Percentiles rank a stretch among this genome's conserved stretches.
phyloP scores from a whole-genome alignment of 2,888 invertebrate genomes.

The Rhabditophanes sp. region DNA sequence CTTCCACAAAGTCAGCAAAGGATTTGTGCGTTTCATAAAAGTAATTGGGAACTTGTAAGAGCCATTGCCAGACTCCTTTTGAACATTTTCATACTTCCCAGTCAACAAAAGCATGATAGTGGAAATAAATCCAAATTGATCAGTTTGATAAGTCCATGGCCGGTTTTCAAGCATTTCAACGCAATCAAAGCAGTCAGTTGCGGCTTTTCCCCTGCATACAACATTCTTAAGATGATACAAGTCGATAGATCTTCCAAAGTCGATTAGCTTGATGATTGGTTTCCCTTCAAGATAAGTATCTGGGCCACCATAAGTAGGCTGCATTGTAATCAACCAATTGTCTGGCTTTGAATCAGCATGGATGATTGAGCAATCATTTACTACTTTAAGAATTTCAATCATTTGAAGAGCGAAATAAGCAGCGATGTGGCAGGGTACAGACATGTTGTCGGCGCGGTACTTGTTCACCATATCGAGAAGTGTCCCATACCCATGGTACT shows the following conservation, averaged over 20 bases:
- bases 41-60: too few relatives aligned
- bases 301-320: constrained; percentile 7
- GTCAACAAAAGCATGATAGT: too few relatives aligned
- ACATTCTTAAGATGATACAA: constrained; percentile 58
- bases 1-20: too few relatives aligned
- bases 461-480: constrained; percentile 50
- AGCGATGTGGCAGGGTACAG: constrained; percentile 54
- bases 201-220: constrained; percentile 51
- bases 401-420: constrained; percentile 67
- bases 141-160: constrained; percentile 70
- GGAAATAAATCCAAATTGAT: constrained; percentile 72
- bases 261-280: constrained; percentile 61
- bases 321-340: constrained; percentile 59
- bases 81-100: too few relatives aligned
- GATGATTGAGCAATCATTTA: constrained; percentile 72
- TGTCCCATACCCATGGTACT: constrained; percentile 65
- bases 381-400: constrained; percentile 63
- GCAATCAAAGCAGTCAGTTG: constrained; percentile 49
- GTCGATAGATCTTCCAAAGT: constrained; percentile 84
- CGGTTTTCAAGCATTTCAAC: constrained; percentile 67
- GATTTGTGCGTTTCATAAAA: too few relatives aligned
- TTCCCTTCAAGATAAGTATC: constrained; percentile 5
- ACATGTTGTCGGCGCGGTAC: constrained; percentile 10
- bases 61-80: too few relatives aligned
- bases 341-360: constrained; percentile 91